Evolutionary conservation across 1,140 invertebrate species (phyloP).

Genomic region (Condylostylus longicornis): DNA sequence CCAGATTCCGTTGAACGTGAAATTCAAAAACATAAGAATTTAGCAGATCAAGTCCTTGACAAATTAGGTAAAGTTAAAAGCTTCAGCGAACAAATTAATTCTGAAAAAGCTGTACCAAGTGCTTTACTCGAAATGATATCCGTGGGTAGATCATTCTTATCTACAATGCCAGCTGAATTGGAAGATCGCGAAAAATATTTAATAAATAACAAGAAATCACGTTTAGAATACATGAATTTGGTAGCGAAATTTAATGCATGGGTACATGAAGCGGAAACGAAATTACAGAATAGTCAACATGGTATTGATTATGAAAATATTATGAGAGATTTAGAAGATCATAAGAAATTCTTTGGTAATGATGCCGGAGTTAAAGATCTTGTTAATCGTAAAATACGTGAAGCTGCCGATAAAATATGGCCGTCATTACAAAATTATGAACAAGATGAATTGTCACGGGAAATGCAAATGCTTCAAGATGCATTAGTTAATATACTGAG

Average conservation of each 20-base stretch:
- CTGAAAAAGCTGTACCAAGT: conserved; percentile 61
- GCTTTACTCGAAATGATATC: conserved; percentile 67
- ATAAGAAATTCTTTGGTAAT: conserved; percentile 69
- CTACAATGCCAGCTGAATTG: conserved; percentile 62
- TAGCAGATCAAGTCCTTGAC: conserved; percentile 55
- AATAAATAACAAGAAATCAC: conserved; percentile 59
- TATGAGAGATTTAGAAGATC: conserved; percentile 64
- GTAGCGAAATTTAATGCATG: conserved; percentile 68
- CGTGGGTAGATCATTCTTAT: conserved; percentile 59
- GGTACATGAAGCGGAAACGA: conserved; percentile 68
- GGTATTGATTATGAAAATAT: conserved; percentile 81
- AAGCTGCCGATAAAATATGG: conserved; percentile 73
- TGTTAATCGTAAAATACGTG: conserved; percentile 64
- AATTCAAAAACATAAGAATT: conserved; percentile 56
- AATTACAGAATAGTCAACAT: conserved; percentile 59
- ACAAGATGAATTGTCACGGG: conserved; percentile 63
- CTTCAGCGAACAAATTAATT: conserved; percentile 42
- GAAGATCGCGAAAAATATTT: conserved; percentile 65
- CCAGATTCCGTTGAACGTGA: conserved; percentile 65
- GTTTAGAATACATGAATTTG: conserved; percentile 53
- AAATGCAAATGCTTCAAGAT: conserved; percentile 63
- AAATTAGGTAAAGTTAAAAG: conserved; percentile 47
- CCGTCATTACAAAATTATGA: conserved; percentile 61
- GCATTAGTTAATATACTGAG: conserved; percentile 66
- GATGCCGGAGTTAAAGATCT: conserved; percentile 62